These are phyloP conservation scores for Argyrosomus regius DNA, from an alignment of 2,797 vertebrate species.

Conservation along the genomic window DNA sequence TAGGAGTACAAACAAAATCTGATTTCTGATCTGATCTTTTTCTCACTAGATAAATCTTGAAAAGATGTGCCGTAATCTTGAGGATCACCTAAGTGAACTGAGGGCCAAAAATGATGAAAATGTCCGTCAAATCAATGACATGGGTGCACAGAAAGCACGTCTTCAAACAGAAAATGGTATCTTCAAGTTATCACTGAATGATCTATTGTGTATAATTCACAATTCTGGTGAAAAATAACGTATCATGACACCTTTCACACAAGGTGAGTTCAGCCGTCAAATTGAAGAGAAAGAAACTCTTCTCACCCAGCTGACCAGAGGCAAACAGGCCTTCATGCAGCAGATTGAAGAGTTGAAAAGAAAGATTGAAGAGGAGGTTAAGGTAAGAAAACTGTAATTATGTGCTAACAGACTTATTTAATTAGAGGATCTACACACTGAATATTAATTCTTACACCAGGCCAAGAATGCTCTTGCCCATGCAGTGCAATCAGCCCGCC, in stretches of 20 bases:
- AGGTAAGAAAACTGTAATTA: conserved; percentile 48
- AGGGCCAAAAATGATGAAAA: conserved; percentile 91
- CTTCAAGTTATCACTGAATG: neutral
- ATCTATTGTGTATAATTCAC: neutral
- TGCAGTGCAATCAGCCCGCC: conserved; percentile 87
- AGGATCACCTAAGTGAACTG: conserved; percentile 90
- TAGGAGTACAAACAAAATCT: neutral
- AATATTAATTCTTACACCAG: conserved; percentile 60
- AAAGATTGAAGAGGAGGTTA: conserved; percentile 86
- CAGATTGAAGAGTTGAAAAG: conserved; percentile 93
- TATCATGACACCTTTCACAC: conserved; percentile 5
- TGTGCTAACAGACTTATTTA: neutral
- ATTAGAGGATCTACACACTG: neutral
- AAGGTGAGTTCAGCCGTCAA: conserved; percentile 89
- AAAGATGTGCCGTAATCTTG: conserved; percentile 88
- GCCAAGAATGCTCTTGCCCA: conserved; percentile 92
- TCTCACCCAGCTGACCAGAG: conserved; percentile 91
- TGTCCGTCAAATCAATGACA: conserved; percentile 85
- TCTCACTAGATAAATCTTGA: conserved; percentile 89
- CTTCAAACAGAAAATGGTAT: conserved; percentile 92
- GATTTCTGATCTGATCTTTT: neutral
- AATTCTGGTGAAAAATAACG: neutral
- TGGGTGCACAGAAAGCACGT: conserved; percentile 88
- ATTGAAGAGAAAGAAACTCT: conserved; percentile 90
- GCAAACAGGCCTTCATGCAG: conserved; percentile 91